Evolutionary conservation across 1,140 invertebrate species (phyloP).

Genomic region (Anadara kagoshimensis): DNA sequence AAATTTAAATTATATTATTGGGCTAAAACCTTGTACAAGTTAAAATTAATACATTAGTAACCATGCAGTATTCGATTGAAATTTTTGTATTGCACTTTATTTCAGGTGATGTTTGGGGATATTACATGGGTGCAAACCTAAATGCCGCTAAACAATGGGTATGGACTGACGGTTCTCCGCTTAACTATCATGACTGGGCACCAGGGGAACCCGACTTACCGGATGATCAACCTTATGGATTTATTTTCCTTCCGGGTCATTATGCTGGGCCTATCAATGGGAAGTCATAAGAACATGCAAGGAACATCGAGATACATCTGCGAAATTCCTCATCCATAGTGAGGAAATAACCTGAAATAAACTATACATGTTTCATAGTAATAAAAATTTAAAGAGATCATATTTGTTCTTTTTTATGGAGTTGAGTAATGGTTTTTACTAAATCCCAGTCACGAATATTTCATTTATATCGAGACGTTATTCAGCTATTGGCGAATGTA

Average conservation of each 20-base stretch:
- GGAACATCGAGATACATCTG: slow-evolving; percentile 32
- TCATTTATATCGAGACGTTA: no score
- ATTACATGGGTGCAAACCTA: slow-evolving; percentile 28
- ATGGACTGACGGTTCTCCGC: slow-evolving; percentile 15
- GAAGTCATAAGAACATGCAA: slow-evolving; percentile 28
- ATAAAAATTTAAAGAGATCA: no score
- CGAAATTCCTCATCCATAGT: slow-evolving; percentile 19
- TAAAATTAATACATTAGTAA: no score
- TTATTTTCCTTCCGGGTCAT: slow-evolving; percentile 28
- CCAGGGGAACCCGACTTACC: slow-evolving; percentile 22
- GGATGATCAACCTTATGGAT: slow-evolving; percentile 10
- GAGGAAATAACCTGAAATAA: background rate
- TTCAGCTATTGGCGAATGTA: no score
- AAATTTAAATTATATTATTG: no score
- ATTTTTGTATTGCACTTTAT: no score
- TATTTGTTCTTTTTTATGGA: no score
- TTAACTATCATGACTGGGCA: slow-evolving; percentile 23
- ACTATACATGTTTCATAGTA: background rate
- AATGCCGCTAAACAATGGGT: slow-evolving; percentile 13
- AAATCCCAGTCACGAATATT: no score
- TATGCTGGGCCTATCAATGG: slow-evolving; percentile 27
- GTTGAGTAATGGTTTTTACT: no score
- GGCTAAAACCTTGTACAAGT: no score
- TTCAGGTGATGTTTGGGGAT: slow-evolving; percentile 29
- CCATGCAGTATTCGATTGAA: no score